Conservation (phyloP, 2,888 invertebrate species). For the Apodemia zela region DNA sequence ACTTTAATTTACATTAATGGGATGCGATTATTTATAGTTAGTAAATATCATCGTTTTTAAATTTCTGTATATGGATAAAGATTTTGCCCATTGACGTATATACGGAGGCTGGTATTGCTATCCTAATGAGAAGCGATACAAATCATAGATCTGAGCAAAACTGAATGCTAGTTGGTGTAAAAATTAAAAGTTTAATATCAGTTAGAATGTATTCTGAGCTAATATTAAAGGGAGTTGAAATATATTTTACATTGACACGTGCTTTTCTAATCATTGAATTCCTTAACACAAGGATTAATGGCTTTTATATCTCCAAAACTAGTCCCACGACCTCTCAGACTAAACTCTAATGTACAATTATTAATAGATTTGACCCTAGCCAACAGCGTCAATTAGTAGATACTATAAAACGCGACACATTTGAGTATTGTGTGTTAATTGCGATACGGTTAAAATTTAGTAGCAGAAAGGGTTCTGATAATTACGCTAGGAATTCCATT, state of each 20-base stretch:
- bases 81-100: no score
- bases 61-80: not conserved
- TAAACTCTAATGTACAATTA: constrained; percentile 36
- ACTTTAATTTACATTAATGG: not conserved
- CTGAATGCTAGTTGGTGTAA: no score
- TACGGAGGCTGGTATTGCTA: no score
- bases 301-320: constrained; percentile 17
- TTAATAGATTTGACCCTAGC: constrained; percentile 45
- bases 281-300: constrained; percentile 12
- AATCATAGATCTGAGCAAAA: no score
- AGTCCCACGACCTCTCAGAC: constrained; percentile 31
- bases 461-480: constrained; percentile 49
- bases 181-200: no score
- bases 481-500: constrained; percentile 50
- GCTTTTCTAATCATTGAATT: not conserved
- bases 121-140: no score
- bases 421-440: constrained; percentile 47
- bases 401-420: constrained; percentile 45
- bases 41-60: not conserved
- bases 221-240: not conserved
- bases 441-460: constrained; percentile 48
- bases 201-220: not conserved
- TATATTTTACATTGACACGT: not conserved
- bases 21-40: not conserved
- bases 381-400: constrained; percentile 42